Evolutionary conservation across 2,113 vertebrate genomes (phyloP), one percentile per base, ranked within the genome.

Genomic region (Dolichotis patagonum): DNA sequence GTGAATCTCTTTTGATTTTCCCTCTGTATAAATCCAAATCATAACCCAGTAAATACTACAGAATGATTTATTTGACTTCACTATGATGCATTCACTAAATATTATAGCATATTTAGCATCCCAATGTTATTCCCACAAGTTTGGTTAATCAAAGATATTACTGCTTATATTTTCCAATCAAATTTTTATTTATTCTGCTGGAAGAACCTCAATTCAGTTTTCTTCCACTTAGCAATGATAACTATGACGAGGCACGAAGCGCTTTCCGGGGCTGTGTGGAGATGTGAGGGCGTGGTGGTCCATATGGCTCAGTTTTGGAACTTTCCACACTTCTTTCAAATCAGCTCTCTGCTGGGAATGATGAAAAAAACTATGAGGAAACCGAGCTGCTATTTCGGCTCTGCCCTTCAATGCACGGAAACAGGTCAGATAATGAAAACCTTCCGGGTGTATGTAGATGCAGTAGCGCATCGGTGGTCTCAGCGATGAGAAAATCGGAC

Each of bases 1-100:
- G 89, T 63, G 88, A 96, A 97, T 97, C 89, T 96, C 63, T 67
- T 97, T 97, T 97, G 96, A 96, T 95, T 95, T 54, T 83, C 73
- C 91, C 60, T 97, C 85, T 85, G 86, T 95, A 93, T 85, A 80
- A 95, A 92, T 92, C 56, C 46, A 90, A 96, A 43, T 88, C 80
- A 94, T 78, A 97, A 71, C 9, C 32, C 24, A 81, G 43, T 16
- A 97, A 93, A 94, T 82, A 43, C 26, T 92, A 77, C 13, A 95
- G 92, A 96, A 43, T 93, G 1, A 86, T 84, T 91, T 95, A 28
- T 83, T 56, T 28, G 86, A 69, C 22, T 65, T 96, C n/a, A 67
- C 71, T 83, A 88, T 35, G 20, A 30, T 65, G 52, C n/a, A 86
- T 30, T 91, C 77, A 65, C 30, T 81, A 81, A 94, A 67, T 46